Evolutionary conservation across 2,888 invertebrate genomes (phyloP).

Genomic region (Ferdinandea cuprea): DNA sequence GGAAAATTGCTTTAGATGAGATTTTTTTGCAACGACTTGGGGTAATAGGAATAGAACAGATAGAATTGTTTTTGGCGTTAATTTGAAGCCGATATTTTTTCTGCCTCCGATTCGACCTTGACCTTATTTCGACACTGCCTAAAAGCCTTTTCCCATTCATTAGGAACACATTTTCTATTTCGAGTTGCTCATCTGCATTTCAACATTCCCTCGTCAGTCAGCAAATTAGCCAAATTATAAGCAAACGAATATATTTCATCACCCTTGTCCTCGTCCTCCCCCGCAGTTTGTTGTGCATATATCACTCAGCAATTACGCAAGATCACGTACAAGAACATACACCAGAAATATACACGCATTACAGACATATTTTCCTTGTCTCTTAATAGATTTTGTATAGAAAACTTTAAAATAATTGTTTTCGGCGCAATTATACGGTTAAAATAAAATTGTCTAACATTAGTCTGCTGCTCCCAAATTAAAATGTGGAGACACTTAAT

Average conservation of each 20-base stretch:
- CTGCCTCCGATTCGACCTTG: constrained; percentile 27
- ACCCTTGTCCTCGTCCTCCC: constrained; percentile 13
- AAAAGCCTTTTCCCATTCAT: neutral
- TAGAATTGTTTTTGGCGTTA: too few species aligned
- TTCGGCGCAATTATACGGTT: neutral
- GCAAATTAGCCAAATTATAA: neutral
- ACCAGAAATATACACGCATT: neutral
- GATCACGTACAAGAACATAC: constrained; percentile 24
- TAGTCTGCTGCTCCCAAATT: constrained; percentile 16
- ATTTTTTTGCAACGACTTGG: too few species aligned
- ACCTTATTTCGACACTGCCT: constrained; percentile 12
- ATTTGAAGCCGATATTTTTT: too few species aligned
- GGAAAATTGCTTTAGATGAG: too few species aligned
- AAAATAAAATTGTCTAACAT: constrained; percentile 18
- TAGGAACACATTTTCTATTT: too few species aligned
- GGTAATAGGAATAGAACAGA: too few species aligned
- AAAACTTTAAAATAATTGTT: neutral
- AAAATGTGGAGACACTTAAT: neutral
- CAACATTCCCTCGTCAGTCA: neutral
- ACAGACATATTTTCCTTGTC: neutral
- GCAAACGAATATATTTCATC: constrained; percentile 7
- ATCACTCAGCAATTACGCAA: constrained; percentile 35
- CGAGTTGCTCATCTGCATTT: neutral
- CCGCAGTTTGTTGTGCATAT: constrained; percentile 2
- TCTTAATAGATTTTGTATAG: neutral